These are phyloP conservation scores for Paramuricea clavata DNA, from an alignment of 92 coral and sea anemone species.

Conservation along the genomic window DNA sequence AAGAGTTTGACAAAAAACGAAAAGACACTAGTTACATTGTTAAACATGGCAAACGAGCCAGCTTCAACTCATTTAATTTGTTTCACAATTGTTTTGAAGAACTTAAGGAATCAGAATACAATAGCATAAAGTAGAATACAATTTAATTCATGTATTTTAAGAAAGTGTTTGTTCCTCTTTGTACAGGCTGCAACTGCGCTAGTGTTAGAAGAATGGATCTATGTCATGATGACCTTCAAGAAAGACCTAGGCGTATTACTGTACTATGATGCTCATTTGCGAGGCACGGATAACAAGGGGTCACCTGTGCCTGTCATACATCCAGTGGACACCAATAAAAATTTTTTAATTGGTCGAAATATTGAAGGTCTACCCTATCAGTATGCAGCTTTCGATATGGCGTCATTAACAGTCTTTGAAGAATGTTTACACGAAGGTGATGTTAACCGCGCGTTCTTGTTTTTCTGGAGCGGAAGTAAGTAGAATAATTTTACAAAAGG, in stretches of 20 bases:
- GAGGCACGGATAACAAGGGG: constrained; percentile 77
- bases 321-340: constrained; percentile 68
- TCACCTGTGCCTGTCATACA: constrained; percentile 70
- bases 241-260: constrained; percentile 81
- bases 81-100: too few species aligned
- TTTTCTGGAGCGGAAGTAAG: constrained; percentile 94
- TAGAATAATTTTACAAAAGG: too few species aligned
- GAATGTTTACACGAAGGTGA: constrained; percentile 78
- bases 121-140: background rate
- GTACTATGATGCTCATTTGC: constrained; percentile 78
- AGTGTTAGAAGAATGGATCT: constrained; percentile 71
- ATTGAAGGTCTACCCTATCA: constrained; percentile 72
- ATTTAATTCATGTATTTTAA: background rate
- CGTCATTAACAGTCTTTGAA: constrained; percentile 86
- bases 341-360: constrained; percentile 85
- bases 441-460: constrained; percentile 83
- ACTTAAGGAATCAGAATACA: too few species aligned
- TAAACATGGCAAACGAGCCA: too few species aligned
- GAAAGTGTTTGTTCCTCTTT: background rate
- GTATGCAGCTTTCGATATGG: constrained; percentile 75
- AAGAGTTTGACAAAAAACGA: too few species aligned
- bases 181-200: constrained; percentile 38
- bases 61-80: too few species aligned
- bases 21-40: too few species aligned
- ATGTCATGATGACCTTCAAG: constrained; percentile 85